These are phyloP conservation scores for Nemapogon koenigi DNA, from an alignment of 2,888 invertebrate genomes.

Conservation along the genomic window DNA sequence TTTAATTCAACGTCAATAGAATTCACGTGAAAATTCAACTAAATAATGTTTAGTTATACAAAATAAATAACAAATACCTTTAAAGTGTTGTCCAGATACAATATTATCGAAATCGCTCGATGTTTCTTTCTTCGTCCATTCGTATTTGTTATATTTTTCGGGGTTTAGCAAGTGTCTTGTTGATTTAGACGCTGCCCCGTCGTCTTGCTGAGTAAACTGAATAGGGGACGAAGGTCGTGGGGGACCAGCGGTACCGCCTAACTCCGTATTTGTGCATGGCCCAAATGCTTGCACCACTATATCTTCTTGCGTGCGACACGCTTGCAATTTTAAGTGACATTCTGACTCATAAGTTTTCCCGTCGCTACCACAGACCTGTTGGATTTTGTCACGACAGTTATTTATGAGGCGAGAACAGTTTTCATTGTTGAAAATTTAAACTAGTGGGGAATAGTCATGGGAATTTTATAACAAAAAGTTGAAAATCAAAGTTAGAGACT, in stretches of 20 bases:
- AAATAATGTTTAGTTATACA: too few species aligned
- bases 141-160: conserved; percentile 70
- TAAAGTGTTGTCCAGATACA: conserved; percentile 46
- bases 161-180: conserved; percentile 79
- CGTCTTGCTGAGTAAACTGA: conserved; percentile 81
- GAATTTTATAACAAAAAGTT: too few species aligned
- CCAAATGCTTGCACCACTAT: conserved; percentile 80
- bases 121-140: conserved; percentile 61
- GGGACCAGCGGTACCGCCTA: conserved; percentile 78
- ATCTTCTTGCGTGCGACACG: conserved; percentile 82
- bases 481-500: too few species aligned
- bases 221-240: conserved; percentile 77
- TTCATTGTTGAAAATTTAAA: too few species aligned
- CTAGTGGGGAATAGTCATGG: too few species aligned
- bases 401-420: too few species aligned
- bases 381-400: conserved; percentile 9
- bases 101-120: conserved; percentile 50
- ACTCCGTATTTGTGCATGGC: conserved; percentile 73
- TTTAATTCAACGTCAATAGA: too few species aligned
- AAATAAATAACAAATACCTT: too few species aligned
- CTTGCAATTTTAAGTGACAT: conserved; percentile 81
- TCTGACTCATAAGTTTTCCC: conserved; percentile 84
- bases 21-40: too few species aligned
- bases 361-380: conserved; percentile 77
- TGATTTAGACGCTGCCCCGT: conserved; percentile 78